Evolutionary conservation across 2,888 invertebrate genomes (phyloP).

Genomic region (Hyles lineata): DNA sequence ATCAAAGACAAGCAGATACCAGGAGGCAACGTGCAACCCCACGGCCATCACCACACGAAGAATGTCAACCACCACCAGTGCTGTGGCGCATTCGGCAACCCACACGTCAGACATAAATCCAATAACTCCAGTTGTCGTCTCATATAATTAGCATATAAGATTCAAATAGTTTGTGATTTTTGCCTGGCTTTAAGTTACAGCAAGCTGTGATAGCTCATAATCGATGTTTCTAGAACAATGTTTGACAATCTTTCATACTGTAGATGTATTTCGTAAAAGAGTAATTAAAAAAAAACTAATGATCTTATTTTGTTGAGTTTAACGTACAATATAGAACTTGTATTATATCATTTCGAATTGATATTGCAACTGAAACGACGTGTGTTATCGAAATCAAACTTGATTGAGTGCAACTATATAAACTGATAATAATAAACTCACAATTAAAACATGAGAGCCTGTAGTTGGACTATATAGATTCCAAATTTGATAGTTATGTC

Average conservation of each 20-base stretch:
- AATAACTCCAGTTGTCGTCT: constrained; percentile 72
- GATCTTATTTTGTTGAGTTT: too few relatives aligned
- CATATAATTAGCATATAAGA: constrained; percentile 54
- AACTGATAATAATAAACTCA: too few relatives aligned
- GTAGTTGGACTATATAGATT: too few relatives aligned
- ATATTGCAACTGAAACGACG: not conserved
- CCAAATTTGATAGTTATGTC: too few relatives aligned
- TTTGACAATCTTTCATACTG: not conserved
- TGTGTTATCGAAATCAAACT: not conserved
- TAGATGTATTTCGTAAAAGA: not conserved
- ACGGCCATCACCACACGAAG: constrained; percentile 76
- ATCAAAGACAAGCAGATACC: constrained; percentile 56
- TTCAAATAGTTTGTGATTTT: constrained; percentile 29
- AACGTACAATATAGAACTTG: not conserved
- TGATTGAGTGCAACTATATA: not conserved
- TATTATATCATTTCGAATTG: not conserved
- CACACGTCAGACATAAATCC: constrained; percentile 77
- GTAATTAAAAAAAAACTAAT: not conserved
- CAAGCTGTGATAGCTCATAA: constrained; percentile 23
- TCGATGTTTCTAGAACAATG: not conserved
- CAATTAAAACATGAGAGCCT: too few relatives aligned
- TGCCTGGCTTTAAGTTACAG: constrained; percentile 33
- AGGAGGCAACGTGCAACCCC: constrained; percentile 63
- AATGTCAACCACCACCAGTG: constrained; percentile 80
- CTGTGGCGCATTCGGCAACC: constrained; percentile 80